phyloP scores from a whole-genome alignment of 2,113 vertebrate genomes.

The Pithys albifrons region DNA sequence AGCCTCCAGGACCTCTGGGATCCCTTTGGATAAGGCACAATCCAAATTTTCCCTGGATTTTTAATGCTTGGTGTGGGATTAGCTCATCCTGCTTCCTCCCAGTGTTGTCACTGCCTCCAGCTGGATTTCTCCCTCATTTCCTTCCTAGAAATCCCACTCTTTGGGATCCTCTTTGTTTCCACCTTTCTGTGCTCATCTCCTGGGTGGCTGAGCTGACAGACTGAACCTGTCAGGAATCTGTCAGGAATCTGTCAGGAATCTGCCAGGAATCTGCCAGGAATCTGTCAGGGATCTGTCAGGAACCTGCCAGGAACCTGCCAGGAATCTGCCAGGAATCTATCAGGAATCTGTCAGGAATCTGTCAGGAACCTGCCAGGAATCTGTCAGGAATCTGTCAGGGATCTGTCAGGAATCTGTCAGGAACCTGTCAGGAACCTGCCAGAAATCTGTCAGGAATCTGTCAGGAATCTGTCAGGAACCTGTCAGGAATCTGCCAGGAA shows the following conservation, averaged over 20 bases:
- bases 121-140: neutral
- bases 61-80: fast-evolving
- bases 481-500: too few species aligned
- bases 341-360: neutral
- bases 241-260: too few species aligned
- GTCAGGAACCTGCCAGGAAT: neutral
- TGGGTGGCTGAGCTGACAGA: neutral
- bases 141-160: neutral
- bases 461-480: neutral
- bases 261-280: neutral
- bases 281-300: neutral
- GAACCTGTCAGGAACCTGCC: too few species aligned
- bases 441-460: neutral
- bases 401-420: neutral
- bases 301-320: too few species aligned
- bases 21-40: neutral
- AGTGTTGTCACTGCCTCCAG: fast-evolving
- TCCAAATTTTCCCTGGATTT: neutral
- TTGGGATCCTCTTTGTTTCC: fast-evolving
- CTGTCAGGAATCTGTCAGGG: neutral
- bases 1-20: neutral
- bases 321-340: too few species aligned
- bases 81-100: neutral
- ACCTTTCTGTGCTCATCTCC: fast-evolving
- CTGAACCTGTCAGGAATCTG: too few species aligned